A percentile compares a stretch with the other conserved stretches of the same genome.
Evolutionary conservation across 2,888 invertebrate genomes (phyloP).

Genomic region (Heliconius cydno): DNA sequence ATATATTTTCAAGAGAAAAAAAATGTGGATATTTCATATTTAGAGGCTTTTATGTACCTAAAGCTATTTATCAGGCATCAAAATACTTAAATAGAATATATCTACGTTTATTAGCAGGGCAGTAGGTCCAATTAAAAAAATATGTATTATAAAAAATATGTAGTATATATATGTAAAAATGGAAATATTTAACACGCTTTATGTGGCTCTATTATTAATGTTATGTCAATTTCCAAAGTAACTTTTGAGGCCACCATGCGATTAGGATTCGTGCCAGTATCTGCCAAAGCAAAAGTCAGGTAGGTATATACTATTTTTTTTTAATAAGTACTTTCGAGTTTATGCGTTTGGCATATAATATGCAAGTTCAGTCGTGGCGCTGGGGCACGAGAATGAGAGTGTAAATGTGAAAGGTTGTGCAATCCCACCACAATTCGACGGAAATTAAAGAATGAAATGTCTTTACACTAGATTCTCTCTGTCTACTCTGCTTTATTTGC

Average conservation of each 20-base stretch:
- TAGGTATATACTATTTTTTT: background rate
- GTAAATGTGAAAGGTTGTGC: background rate
- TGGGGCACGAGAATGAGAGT: background rate
- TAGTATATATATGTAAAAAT: too few relatives aligned
- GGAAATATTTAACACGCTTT: background rate
- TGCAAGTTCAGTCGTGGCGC: too few relatives aligned
- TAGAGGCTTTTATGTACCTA: too few relatives aligned
- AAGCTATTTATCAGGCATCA: too few relatives aligned
- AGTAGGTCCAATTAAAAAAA: too few relatives aligned
- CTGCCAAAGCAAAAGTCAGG: constrained; percentile 15
- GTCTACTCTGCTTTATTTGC: background rate
- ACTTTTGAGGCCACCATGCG: constrained; percentile 3
- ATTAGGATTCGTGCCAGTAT: constrained; percentile 5
- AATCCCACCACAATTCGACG: background rate
- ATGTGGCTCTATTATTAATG: background rate
- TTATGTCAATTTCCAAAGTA: constrained; percentile 7
- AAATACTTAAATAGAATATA: too few relatives aligned
- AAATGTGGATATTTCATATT: too few relatives aligned
- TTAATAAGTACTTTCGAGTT: background rate
- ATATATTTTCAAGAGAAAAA: too few relatives aligned
- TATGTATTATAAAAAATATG: too few relatives aligned
- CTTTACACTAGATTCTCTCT: background rate
- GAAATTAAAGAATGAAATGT: background rate
- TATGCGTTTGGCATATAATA: background rate
- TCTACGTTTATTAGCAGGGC: too few relatives aligned